Evolutionary conservation across 2,113 vertebrate genomes (phyloP).

Genomic region (Pangasianodon gigas): DNA sequence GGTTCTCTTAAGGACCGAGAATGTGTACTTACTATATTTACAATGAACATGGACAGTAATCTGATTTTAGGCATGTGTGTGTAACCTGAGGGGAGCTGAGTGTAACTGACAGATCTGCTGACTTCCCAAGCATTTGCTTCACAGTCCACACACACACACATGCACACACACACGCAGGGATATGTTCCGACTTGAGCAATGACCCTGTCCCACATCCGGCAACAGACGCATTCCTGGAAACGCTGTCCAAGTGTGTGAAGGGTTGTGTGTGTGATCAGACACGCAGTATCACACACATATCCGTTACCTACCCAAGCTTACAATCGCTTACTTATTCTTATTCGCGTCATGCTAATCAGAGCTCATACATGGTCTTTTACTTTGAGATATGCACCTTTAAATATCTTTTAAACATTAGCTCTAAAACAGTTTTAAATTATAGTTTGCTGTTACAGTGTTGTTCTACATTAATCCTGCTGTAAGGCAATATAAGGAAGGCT

Average conservation of each 20-base stretch:
- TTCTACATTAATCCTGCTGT: not conserved
- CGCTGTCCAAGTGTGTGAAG: not conserved
- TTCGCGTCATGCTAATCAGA: not conserved
- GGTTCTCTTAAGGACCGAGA: not conserved
- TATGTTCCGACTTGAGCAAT: not conserved
- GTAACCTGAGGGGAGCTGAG: constrained; percentile 64
- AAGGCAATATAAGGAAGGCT: not conserved
- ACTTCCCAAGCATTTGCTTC: constrained; percentile 61
- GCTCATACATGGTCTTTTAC: not conserved
- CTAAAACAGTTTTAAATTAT: not conserved
- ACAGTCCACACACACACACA: constrained; percentile 55
- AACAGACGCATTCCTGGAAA: constrained; percentile 11
- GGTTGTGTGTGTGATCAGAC: constrained; percentile 2
- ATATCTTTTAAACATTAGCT: not conserved
- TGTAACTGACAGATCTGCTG: constrained; percentile 54
- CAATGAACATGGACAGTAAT: not conserved
- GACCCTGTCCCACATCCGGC: not conserved
- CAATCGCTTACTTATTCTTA: not conserved
- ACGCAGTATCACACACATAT: not conserved
- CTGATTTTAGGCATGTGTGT: constrained; percentile 17
- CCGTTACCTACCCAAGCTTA: not conserved
- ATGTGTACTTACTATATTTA: constrained; percentile 45
- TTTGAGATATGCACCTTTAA: not conserved
- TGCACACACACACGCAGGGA: constrained; percentile 53
- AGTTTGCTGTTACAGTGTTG: not conserved